Evolutionary conservation across 2,113 vertebrate genomes (phyloP).

Genomic region (Callorhinus ursinus): DNA sequence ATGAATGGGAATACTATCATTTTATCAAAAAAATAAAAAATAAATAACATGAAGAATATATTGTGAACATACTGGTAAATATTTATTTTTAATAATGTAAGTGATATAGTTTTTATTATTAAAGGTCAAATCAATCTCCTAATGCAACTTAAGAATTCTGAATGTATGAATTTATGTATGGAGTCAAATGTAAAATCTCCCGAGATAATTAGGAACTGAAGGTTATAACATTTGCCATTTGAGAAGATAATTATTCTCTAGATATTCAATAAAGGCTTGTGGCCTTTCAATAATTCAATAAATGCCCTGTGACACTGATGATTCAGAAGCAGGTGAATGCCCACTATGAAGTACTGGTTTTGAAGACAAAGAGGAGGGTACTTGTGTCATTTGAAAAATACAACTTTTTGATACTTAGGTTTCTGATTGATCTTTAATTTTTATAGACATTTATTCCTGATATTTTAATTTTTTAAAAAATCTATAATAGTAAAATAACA

Average conservation of each 20-base stretch:
- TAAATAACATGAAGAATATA: slow-evolving; percentile 22
- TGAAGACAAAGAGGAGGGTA: neutral
- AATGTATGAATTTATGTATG: slow-evolving; percentile 62
- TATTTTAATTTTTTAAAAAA: neutral
- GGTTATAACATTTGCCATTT: slow-evolving; percentile 44
- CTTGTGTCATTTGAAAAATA: neutral
- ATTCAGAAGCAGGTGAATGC: slow-evolving; percentile 21
- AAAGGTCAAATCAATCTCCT: slow-evolving; percentile 30
- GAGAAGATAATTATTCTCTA: slow-evolving; percentile 59
- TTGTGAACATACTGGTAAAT: slow-evolving; percentile 33
- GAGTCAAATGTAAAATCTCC: slow-evolving; percentile 37
- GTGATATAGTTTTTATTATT: neutral
- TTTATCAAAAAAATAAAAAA: slow-evolving; percentile 2
- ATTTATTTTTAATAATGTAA: neutral
- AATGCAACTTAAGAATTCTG: slow-evolving; percentile 59
- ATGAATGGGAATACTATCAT: neutral
- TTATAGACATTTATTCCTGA: neutral
- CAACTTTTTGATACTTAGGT: neutral
- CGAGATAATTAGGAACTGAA: slow-evolving; percentile 34
- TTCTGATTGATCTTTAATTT: neutral
- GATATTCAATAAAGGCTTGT: neutral
- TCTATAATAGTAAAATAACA: neutral
- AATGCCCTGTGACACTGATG: neutral
- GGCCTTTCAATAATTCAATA: too few species aligned
- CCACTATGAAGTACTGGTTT: neutral